A percentile compares a stretch with the other conserved stretches of the same genome.
These are phyloP conservation scores for Crossaster papposus DNA, from an alignment of 53 echinoderm and acorn worm genomes.

Conservation along the genomic window DNA sequence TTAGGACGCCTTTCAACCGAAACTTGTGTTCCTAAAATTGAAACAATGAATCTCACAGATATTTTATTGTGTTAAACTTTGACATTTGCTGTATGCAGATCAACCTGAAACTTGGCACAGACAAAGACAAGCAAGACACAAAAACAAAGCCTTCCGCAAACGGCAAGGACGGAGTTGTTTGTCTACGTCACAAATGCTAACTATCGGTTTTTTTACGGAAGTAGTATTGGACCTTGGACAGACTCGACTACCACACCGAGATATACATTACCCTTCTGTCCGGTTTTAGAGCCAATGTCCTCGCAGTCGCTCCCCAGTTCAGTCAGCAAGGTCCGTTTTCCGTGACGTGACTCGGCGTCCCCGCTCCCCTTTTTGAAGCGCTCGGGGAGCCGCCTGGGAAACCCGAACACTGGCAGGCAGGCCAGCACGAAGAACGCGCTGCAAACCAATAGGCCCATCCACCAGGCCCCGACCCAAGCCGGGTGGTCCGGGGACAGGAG, in stretches of 20 bases:
- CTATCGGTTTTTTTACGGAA: too few relatives aligned
- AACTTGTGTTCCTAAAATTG: too few relatives aligned
- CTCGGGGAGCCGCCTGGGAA: conserved; percentile 60
- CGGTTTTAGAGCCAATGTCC: not conserved
- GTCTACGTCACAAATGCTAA: too few relatives aligned
- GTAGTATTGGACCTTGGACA: too few relatives aligned
- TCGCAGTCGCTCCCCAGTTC: not conserved
- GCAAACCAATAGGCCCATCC: conserved; percentile 42
- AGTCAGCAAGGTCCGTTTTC: not conserved
- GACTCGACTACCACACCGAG: not conserved
- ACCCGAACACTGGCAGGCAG: conserved; percentile 54
- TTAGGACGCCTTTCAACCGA: too few relatives aligned
- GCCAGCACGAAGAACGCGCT: conserved; percentile 18
- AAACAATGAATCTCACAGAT: too few relatives aligned
- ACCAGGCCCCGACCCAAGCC: conserved; percentile 57
- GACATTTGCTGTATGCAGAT: too few relatives aligned
- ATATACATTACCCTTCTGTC: not conserved
- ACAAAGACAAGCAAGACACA: too few relatives aligned
- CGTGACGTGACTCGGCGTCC: not conserved
- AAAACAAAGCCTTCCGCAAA: too few relatives aligned
- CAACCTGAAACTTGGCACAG: too few relatives aligned
- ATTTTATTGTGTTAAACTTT: too few relatives aligned
- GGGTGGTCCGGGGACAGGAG: conserved; percentile 35
- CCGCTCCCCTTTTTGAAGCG: conserved; percentile 8
- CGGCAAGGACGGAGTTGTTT: too few relatives aligned